Conservation (phyloP, 2,888 invertebrate genomes). For the Limenitis camilla region DNA sequence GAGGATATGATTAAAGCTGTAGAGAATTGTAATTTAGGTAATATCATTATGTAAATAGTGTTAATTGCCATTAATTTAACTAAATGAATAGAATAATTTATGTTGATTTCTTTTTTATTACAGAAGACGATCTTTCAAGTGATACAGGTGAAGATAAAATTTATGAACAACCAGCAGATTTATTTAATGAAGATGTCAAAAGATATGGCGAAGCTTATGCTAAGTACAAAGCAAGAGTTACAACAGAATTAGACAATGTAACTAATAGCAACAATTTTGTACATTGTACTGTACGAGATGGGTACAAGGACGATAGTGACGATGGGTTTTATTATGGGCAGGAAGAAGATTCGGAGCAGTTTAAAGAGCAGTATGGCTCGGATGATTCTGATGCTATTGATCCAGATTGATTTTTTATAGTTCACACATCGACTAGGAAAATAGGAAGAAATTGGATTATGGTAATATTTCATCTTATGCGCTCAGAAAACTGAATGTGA, state of each 20-base stretch:
- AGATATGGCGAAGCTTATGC: slow-evolving; percentile 79
- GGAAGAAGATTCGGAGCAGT: slow-evolving; percentile 54
- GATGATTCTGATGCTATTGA: slow-evolving; percentile 39
- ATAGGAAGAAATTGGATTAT: too few species aligned
- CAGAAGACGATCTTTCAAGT: slow-evolving; percentile 64
- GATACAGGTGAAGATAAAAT: slow-evolving; percentile 64
- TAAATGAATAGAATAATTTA: not conserved
- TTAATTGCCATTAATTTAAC: not conserved
- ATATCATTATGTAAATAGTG: not conserved
- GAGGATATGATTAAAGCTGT: slow-evolving; percentile 78
- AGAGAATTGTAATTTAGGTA: slow-evolving; percentile 56
- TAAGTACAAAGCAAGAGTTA: slow-evolving; percentile 75
- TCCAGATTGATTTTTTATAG: slow-evolving; percentile 37
- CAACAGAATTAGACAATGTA: slow-evolving; percentile 38
- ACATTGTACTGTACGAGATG: slow-evolving; percentile 42
- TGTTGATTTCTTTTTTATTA: slow-evolving; percentile 16
- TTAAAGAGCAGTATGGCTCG: slow-evolving; percentile 49
- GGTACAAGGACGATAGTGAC: slow-evolving; percentile 56
- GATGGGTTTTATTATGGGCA: slow-evolving; percentile 66
- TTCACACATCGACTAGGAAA: too few species aligned
- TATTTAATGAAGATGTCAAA: slow-evolving; percentile 70
- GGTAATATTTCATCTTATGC: too few species aligned
- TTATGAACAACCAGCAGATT: slow-evolving; percentile 47
- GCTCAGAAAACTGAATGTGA: too few species aligned
- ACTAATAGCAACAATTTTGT: slow-evolving; percentile 36